phyloP scores from a whole-genome alignment of 2,113 vertebrate species.

The Scalopus aquaticus region DNA sequence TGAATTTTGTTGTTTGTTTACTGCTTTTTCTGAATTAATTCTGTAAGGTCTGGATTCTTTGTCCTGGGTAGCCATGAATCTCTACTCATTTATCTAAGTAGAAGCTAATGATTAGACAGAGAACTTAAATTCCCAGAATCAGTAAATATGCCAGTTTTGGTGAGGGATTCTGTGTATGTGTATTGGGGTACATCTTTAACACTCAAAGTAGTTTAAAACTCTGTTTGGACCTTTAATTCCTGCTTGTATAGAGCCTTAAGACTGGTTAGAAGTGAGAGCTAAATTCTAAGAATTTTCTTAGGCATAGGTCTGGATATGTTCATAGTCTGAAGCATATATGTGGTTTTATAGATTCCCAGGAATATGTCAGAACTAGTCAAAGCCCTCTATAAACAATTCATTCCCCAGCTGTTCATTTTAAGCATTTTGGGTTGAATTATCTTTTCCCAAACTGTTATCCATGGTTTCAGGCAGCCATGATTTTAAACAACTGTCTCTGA shows the following conservation, averaged over 20 bases:
- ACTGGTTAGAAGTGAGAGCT: background rate
- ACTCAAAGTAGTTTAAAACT: background rate
- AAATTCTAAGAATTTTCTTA: background rate
- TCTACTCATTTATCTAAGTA: background rate
- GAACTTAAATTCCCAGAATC: background rate
- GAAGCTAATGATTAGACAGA: background rate
- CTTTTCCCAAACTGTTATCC: background rate
- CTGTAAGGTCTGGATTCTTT: background rate
- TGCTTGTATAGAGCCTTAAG: background rate
- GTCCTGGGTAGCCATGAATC: background rate
- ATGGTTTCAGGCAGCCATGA: background rate
- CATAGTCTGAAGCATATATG: background rate
- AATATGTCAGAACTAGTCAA: background rate
- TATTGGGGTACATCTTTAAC: background rate
- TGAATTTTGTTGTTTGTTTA: background rate
- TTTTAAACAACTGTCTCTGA: background rate
- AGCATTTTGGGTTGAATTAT: background rate
- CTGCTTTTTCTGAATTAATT: background rate
- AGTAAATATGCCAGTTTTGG: background rate
- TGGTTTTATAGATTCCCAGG: background rate
- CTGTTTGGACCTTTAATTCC: background rate
- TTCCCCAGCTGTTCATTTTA: background rate
- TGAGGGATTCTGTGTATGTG: background rate
- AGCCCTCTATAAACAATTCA: rapidly evolving
- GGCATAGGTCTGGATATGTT: background rate